Conservation (phyloP, 2,113 vertebrate genomes). For the Callionymus lyra region DNA sequence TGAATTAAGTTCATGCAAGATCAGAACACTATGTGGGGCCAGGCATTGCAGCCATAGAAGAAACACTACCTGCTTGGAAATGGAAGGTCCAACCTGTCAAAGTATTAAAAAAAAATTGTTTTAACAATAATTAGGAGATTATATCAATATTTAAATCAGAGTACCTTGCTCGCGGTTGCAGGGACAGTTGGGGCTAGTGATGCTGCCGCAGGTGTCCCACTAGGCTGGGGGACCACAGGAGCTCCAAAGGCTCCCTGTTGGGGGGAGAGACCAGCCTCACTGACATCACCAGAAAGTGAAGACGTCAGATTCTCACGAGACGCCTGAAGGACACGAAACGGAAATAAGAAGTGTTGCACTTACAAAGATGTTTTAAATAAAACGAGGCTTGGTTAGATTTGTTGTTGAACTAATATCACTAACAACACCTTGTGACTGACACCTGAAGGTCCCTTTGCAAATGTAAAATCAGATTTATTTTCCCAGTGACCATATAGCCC, state of each 20-base stretch:
- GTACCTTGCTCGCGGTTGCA: constrained; percentile 80
- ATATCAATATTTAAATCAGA: constrained; percentile 8
- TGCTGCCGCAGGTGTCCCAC: constrained; percentile 53
- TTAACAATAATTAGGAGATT: background rate
- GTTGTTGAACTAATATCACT: background rate
- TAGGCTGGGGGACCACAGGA: constrained; percentile 73
- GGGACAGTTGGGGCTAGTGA: constrained; percentile 42
- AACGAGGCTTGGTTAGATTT: too few species aligned
- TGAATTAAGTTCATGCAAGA: too few species aligned
- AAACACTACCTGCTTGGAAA: constrained; percentile 56
- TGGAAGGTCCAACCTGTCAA: constrained; percentile 43
- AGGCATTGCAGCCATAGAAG: constrained; percentile 9
- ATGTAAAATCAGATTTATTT: too few species aligned
- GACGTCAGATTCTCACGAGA: constrained; percentile 62
- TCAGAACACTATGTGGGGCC: too few species aligned
- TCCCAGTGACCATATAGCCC: background rate
- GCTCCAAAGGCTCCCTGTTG: constrained; percentile 81
- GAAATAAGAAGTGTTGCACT: background rate
- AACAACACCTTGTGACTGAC: too few species aligned
- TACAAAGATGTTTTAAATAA: too few species aligned
- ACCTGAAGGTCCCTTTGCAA: too few species aligned
- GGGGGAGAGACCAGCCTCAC: constrained; percentile 75
- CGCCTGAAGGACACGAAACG: constrained; percentile 18
- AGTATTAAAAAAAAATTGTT: constrained; percentile 8
- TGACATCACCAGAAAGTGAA: constrained; percentile 71